Conservation (phyloP, 2,797 vertebrate species). For the Podarcis lilfordi region DNA sequence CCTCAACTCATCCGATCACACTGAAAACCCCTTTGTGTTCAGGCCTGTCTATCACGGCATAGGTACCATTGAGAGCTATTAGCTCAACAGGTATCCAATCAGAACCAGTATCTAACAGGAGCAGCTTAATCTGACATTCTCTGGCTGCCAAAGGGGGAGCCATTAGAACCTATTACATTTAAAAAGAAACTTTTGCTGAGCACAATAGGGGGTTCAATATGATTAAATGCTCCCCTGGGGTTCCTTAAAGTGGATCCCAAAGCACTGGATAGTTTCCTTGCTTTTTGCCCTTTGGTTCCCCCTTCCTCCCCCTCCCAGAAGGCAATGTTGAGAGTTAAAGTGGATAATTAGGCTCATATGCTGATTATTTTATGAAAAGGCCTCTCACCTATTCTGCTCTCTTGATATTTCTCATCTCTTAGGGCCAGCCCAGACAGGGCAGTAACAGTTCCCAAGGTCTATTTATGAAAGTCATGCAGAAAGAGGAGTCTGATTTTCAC, state of each 20-base stretch:
- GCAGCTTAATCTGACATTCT: constrained; percentile 47
- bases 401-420: not conserved
- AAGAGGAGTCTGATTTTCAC: not conserved
- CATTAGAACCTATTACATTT: constrained; percentile 40
- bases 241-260: constrained; percentile 30
- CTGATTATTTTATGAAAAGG: not conserved
- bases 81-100: constrained; percentile 51
- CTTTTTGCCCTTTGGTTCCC: constrained; percentile 26
- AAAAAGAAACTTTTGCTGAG: constrained; percentile 37
- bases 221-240: constrained; percentile 43
- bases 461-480: not conserved
- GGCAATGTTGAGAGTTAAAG: constrained; percentile 23
- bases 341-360: constrained; percentile 36
- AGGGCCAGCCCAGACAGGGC: not conserved
- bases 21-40: constrained; percentile 35
- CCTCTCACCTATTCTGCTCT: not conserved
- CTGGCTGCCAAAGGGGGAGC: constrained; percentile 39
- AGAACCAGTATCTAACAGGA: constrained; percentile 24
- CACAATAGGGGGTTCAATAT: constrained; percentile 49
- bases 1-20: constrained; percentile 11
- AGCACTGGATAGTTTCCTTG: not conserved
- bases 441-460: not conserved
- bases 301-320: not conserved
- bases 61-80: constrained; percentile 45
- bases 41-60: constrained; percentile 33